Base-by-base conservation (phyloP, 2,113 vertebrate species). In the Oncorhynchus nerka region DNA sequence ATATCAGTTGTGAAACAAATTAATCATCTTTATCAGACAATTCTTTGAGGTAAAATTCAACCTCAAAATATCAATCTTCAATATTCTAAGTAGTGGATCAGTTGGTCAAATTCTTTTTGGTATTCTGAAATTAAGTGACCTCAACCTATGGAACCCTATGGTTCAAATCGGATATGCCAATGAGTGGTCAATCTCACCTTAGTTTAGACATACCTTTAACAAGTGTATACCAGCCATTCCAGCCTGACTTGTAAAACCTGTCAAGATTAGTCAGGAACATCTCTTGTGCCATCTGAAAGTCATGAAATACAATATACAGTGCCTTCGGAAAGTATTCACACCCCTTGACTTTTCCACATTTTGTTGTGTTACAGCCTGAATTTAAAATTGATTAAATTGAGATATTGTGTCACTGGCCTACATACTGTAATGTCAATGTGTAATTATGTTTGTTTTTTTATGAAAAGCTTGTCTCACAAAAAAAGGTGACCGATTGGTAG, bases 221-320 rank as follows among this genome's bases (percentile, higher is more conserved):
- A 19, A 86, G 28, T 6, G 84, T 64, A 1, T 81, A 89, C 87
- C 85, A 86, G 76, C 85, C 81, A 61, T 85, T 88, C 48, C 89
- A 82, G 24, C 79, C 79, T 61, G 82, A 85, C 76, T 85, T 87
- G 66, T 88, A 51, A 13, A 85, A 69, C 22, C 65, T 65, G 9
- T 32, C 76, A 55, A 83, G 79, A 2, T 87, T 87, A 81, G 16
- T 93, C 90, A 3, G 86, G 77, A 12, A 87, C 88, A 71, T 87
- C 91, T 84, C 93, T 86, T 75, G 90, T 86, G 13, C 92, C 93
- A 77, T 93, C 93, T 94, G 85, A 48, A 22, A 13, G 19, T 15
- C 12, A 28, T 61, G 28, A 22, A 20, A 24, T 66, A 24, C 26
- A 12, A 66, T 66, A 28, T 66, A 28, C 34, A 34, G 34, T 34